These are phyloP conservation scores for Montipora capitata DNA, from an alignment of 92 coral and sea anemone species.

Conservation along the genomic window DNA sequence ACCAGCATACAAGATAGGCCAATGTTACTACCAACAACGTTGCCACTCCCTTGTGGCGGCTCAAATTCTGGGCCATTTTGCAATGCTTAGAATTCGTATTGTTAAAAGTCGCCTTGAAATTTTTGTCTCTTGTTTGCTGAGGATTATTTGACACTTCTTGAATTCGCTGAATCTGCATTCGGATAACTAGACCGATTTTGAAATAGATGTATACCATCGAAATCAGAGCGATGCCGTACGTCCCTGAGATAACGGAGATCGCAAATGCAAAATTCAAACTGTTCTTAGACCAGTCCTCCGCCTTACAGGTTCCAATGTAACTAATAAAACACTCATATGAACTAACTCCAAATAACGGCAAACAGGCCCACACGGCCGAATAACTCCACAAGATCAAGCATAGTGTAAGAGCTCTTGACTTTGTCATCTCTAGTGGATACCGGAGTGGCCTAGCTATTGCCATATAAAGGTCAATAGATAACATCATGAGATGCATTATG, in stretches of 20 bases:
- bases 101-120: neutral
- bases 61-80: constrained; percentile 19
- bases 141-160: neutral
- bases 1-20: constrained; percentile 87
- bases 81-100: neutral
- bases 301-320: constrained; percentile 78
- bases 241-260: constrained; percentile 88
- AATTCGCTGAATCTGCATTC: constrained; percentile 56
- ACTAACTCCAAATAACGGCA: constrained; percentile 86
- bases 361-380: constrained; percentile 85
- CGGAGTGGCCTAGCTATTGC: constrained; percentile 70
- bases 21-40: constrained; percentile 78
- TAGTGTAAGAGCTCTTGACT: constrained; percentile 47
- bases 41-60: constrained; percentile 73
- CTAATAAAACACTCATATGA: constrained; percentile 92
- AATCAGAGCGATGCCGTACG: constrained; percentile 86
- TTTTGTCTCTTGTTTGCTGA: neutral
- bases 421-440: constrained; percentile 76
- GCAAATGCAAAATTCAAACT: constrained; percentile 88
- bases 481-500: constrained; percentile 90
- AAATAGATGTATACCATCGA: constrained; percentile 80
- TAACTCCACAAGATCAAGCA: constrained; percentile 80
- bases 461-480: constrained; percentile 85
- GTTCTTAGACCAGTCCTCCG: constrained; percentile 82
- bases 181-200: constrained; percentile 74